A percentile compares a stretch with the other conserved stretches of the same genome.
Conservation (phyloP, 2,797 vertebrate species). For the Chiloscyllium punctatum region DNA sequence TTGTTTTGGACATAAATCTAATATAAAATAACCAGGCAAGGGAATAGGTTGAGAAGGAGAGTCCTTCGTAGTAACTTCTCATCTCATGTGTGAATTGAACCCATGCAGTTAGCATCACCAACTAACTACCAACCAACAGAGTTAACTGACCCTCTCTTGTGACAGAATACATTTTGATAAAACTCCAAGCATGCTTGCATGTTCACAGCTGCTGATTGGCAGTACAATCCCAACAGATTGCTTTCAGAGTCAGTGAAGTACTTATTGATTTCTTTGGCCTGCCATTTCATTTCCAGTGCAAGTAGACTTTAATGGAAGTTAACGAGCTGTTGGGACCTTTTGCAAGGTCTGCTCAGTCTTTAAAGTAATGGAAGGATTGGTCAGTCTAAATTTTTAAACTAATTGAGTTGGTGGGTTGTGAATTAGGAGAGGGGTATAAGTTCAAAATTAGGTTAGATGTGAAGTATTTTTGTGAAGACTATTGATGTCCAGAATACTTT, state of each 20-base stretch:
- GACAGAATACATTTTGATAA: not conserved
- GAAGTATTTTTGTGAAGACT: not conserved
- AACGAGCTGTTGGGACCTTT: not conserved
- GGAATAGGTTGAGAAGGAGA: no score
- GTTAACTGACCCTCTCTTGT: not conserved
- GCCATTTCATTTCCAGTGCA: not conserved
- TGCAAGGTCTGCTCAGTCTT: not conserved
- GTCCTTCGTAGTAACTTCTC: no score
- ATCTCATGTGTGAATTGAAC: no score
- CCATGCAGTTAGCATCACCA: no score
- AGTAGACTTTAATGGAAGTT: not conserved
- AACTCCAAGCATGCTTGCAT: not conserved
- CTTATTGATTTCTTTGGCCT: no score
- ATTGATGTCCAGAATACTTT: not conserved
- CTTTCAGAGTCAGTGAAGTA: not conserved
- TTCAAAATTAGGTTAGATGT: not conserved
- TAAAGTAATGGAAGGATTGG: not conserved
- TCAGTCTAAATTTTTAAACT: not conserved
- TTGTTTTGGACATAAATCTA: no score
- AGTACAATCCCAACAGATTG: no score
- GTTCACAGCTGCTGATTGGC: not conserved
- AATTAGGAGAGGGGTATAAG: not conserved
- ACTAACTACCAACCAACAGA: no score
- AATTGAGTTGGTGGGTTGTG: not conserved
- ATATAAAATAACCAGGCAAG: not conserved